Base-by-base conservation (phyloP, 2,888 invertebrate species). In the Eutolmus rufibarbis region DNA sequence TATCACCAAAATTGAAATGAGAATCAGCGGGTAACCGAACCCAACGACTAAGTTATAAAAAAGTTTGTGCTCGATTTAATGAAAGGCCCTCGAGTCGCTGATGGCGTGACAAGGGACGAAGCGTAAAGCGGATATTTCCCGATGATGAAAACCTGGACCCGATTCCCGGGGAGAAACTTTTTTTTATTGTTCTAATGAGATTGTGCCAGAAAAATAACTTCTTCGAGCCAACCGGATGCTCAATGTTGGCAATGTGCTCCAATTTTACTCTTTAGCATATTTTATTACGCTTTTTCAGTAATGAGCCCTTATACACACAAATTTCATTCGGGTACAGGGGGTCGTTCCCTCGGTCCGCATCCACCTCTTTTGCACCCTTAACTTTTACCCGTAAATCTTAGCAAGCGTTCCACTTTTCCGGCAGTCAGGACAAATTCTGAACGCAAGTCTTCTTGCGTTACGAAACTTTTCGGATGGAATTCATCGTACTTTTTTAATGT, bases 161-260 rank as follows among this genome's bases (percentile, higher is more conserved):
- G 19, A 37, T 37, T 66, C 56, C 37, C 37, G 66, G 82, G 12
- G 66, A 66, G 40, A 66, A 57, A 66, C 40, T 40, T 40, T 40
- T 82, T 84, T 84, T 84, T 84, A 79, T 79, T 79, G 79, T 84
- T 84, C 66, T 84, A 84, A 84, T 84, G 82, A 84, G 82, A 46
- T 84, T 66, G 51, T 57, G 16, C 66, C 31, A 34, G 66, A 84
- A 66, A 84, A 84, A 66, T 84, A 37, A 84, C 82, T 84, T 84
- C 16, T 66, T 23, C 66, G 19, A 23, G 23, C 28, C 23, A 51
- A 37, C 57, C n/a, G 82, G 40, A 84, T 66, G 66, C 37, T 37
- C 19, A 37, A 56, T 79, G 51, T 31, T 34, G 82, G 37, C n/a
- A 66, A 40, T 84, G 37, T 66, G 66, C 82, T 66, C 66, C 19